Base-by-base conservation (phyloP, 2,888 invertebrate species). In the Caenorhabditis sp. region DNA sequence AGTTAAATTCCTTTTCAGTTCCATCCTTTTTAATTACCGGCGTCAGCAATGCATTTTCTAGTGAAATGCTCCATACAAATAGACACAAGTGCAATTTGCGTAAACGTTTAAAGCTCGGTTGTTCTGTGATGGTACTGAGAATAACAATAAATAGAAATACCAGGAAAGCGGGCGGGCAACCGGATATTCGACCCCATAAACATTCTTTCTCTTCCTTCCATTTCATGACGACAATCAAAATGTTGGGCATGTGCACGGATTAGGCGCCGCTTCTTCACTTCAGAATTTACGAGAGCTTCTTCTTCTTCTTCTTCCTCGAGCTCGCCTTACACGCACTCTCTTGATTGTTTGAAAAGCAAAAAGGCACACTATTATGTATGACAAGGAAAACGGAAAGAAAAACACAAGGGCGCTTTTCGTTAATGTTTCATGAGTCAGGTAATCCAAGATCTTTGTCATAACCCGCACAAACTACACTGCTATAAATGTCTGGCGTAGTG, bases 391-490 rank as follows among this genome's bases (percentile, higher is more conserved):
- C 13, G 30, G 22, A 37, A 37, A 26, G 48, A 30, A 22, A 37
- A 26, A 52, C 26, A 50, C 39, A 41, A 13, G 8, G 43, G 30
- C 30, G 48, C 35, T 32, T 17, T n/a, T 46, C 17, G 56, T 66
- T 39, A 66, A 66, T 66, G 66, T 66, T 66, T 66, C 66, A 66
- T 66, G 66, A 66, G 56, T 39, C 45, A 65, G 53, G 65, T 66
- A 66, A 56, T 56, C 56, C 48, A 15, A 66, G 66, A 56, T 66
- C 56, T 66, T 66, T 66, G 66, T 56, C 27, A 55, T 22, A 65
- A 45, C 27, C 46, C 30, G 35, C 45, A 61, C 48, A 37, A 41
- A 11, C 2, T 53, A 50, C 50, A 13, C 15, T n/a, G n/a, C n/a
- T n/a, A n/a, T n/a, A n/a, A n/a, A n/a, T n/a, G n/a, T n/a, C n/a